Evolutionary conservation across 1,140 invertebrate genomes (phyloP).

Genomic region (Monochamus saltuarius): DNA sequence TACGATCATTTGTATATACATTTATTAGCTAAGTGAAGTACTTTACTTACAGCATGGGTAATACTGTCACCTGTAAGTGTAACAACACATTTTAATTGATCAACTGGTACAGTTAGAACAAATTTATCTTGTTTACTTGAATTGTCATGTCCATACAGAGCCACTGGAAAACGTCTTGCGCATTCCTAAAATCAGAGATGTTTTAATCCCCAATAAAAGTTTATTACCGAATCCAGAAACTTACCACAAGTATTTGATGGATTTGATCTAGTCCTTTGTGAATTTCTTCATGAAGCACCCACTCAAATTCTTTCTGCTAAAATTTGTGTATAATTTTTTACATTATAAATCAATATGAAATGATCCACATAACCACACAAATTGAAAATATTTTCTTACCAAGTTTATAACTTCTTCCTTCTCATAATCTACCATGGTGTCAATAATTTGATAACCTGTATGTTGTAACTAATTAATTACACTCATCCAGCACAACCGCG

Average conservation of each 20-base stretch:
- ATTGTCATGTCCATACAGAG: constrained; percentile 78
- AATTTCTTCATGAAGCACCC: constrained; percentile 87
- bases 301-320: constrained; percentile 92
- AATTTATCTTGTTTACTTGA: constrained; percentile 86
- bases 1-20: not conserved
- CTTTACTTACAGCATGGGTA: constrained; percentile 75
- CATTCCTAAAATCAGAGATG: constrained; percentile 67
- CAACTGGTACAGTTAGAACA: constrained; percentile 77
- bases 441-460: not conserved
- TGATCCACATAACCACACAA: constrained; percentile 21
- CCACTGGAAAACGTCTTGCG: constrained; percentile 79
- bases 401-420: constrained; percentile 82
- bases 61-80: constrained; percentile 89
- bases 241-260: constrained; percentile 79
- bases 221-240: constrained; percentile 34
- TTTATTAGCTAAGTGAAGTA: not conserved
- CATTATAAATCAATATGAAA: constrained; percentile 23
- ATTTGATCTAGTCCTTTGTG: constrained; percentile 83
- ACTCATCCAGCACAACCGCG: too few relatives aligned
- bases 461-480: not conserved
- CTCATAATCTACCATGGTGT: constrained; percentile 76
- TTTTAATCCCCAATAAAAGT: not conserved
- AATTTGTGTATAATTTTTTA: constrained; percentile 42
- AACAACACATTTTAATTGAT: constrained; percentile 88
- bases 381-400: constrained; percentile 59